Percentiles rank a stretch among this genome's conserved stretches.
Conservation (phyloP, 2,888 invertebrate species). For the Diarsia dahlii region DNA sequence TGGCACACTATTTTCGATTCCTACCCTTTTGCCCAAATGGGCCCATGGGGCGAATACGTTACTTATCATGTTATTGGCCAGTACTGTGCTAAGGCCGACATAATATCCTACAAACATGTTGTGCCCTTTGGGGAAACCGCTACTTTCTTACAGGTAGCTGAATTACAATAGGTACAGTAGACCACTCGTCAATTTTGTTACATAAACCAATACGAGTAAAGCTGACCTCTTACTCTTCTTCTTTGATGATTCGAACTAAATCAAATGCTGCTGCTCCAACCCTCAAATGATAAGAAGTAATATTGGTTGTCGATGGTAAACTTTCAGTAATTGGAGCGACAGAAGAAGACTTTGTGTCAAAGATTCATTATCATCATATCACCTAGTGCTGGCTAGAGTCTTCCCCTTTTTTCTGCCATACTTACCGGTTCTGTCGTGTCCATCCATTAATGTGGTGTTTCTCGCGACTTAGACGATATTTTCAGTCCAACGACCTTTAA, state of each 20-base stretch:
- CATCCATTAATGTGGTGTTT: too few species aligned
- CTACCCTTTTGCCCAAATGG: constrained; percentile 61
- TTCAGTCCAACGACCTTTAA: too few species aligned
- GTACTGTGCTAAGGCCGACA: constrained; percentile 59
- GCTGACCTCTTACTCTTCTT: background rate
- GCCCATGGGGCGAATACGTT: constrained; percentile 67
- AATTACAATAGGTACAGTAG: constrained; percentile 6
- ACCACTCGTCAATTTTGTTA: background rate
- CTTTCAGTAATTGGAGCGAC: background rate
- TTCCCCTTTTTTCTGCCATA: too few species aligned
- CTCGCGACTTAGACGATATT: too few species aligned
- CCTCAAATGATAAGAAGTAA: background rate
- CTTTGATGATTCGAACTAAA: background rate
- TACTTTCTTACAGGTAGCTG: constrained; percentile 37
- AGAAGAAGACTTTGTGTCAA: background rate
- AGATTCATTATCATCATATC: background rate
- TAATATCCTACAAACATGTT: constrained; percentile 61
- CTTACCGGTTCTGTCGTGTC: too few species aligned
- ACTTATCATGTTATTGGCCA: constrained; percentile 64
- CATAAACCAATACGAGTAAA: background rate
- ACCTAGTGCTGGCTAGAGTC: too few species aligned
- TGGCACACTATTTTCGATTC: constrained; percentile 60
- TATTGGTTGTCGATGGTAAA: background rate
- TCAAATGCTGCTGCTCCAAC: background rate
- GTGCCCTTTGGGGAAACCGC: constrained; percentile 50